Evolutionary conservation across 2,113 vertebrate species (phyloP).

Genomic region (Neomonachus schauinslandi): DNA sequence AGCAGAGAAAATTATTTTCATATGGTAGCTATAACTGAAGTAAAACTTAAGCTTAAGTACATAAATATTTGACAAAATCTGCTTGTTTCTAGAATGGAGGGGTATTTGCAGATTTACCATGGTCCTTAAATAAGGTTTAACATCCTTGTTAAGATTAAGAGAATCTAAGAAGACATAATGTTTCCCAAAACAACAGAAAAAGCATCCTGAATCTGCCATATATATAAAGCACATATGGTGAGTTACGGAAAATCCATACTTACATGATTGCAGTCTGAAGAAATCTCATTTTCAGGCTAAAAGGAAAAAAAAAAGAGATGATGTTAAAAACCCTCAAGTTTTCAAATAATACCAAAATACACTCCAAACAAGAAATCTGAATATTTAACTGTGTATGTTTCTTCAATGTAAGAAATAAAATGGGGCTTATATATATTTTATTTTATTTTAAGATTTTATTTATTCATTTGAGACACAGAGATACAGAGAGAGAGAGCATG

Average conservation of each 20-base stretch:
- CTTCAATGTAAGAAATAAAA: constrained; percentile 13
- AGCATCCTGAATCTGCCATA: constrained; percentile 21
- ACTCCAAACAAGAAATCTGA: constrained; percentile 54
- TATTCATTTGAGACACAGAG: no score
- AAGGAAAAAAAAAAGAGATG: constrained; percentile 52
- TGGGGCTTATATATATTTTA: not conserved
- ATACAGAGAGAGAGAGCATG: no score
- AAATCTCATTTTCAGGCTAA: constrained; percentile 95
- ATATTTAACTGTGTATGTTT: constrained; percentile 58
- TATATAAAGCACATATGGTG: constrained; percentile 31
- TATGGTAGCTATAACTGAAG: not conserved
- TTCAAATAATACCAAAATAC: constrained; percentile 63
- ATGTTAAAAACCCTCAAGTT: constrained; percentile 65
- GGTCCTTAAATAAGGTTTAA: constrained; percentile 2
- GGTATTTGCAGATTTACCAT: constrained; percentile 1
- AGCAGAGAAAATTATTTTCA: constrained; percentile 55
- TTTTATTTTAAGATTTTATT: no score
- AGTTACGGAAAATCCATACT: constrained; percentile 84
- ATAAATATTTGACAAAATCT: not conserved
- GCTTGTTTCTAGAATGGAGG: not conserved
- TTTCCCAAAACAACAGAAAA: constrained; percentile 51
- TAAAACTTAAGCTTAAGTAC: constrained; percentile 9
- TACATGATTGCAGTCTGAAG: constrained; percentile 97
- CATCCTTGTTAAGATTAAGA: constrained; percentile 28
- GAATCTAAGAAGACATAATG: constrained; percentile 48